Evolutionary conservation across 2,113 vertebrate species (phyloP).

Genomic region (Hydrochoerus hydrochaeris): DNA sequence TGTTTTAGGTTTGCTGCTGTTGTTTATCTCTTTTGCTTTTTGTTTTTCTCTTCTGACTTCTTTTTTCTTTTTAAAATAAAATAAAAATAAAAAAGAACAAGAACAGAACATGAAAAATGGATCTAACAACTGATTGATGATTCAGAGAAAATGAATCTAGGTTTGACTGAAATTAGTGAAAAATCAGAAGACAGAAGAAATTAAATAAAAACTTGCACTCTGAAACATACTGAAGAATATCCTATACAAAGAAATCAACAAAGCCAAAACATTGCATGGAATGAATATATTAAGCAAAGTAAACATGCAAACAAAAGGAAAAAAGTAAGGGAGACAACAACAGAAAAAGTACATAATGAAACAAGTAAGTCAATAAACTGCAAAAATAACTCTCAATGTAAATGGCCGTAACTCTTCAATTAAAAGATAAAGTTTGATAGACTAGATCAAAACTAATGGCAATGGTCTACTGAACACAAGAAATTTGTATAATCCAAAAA

Average conservation of each 20-base stretch:
- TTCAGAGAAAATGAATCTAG: background rate
- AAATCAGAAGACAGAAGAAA: background rate
- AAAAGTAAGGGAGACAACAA: background rate
- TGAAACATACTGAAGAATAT: background rate
- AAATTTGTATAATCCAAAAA: background rate
- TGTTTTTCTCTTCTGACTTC: too few species aligned
- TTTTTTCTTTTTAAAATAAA: too few species aligned
- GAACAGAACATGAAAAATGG: background rate
- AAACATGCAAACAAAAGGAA: background rate
- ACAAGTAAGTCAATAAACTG: background rate
- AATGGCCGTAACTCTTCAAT: background rate
- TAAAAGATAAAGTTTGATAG: background rate
- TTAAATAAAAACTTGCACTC: background rate
- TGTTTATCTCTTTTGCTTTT: too few species aligned
- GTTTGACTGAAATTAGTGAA: background rate
- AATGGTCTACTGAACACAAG: background rate
- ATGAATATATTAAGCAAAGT: background rate
- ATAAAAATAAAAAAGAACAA: too few species aligned
- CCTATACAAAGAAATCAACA: background rate
- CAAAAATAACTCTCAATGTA: background rate
- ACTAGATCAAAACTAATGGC: background rate
- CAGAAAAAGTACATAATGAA: background rate
- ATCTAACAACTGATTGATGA: background rate
- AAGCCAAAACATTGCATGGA: background rate
- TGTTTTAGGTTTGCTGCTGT: too few species aligned